Base-by-base conservation (phyloP, 1,140 invertebrate species). In the Philaenus spumarius region DNA sequence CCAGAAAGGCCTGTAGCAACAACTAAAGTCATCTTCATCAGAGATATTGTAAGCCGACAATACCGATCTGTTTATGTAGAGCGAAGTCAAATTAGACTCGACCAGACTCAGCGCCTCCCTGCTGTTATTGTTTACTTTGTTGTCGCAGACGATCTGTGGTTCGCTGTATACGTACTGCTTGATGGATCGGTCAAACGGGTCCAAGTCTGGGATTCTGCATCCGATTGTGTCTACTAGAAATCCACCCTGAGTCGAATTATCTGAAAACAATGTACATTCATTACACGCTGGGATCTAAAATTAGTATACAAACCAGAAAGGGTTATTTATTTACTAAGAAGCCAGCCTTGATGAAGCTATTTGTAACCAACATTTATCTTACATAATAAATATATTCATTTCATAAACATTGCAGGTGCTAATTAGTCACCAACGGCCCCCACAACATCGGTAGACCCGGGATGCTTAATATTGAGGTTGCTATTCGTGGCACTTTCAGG, bases 151-250 rank as follows among this genome's bases (percentile, higher is more conserved):
- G 12, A 67, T 17, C 7, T 47, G 20, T 2, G 20, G n/a, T 14
- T 55, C 57, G 4, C 51, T 54, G 2, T 34, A n/a, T 2, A 65
- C 11, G 34, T 40, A 66, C n/a, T 35, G 35, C 2, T 45, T 34
- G 4, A 68, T 43, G 14, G 46, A 37, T 43, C 71, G 69, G 69
- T 92, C 86, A 47, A 82, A 82, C 0, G 88, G 82, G 62, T 86
- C 80, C 51, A 93, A 76, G 9, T 82, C 80, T 1, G 90, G 88
- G 62, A 94, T 90, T 3, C 82, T 81, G 69, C 92, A 95, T 19
- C 87, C 85, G 6, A 50, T 50, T 15, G 56, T 58, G 56, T 58
- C 23, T 12, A 58, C 46, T 6, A 57, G 43, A 17, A 57, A 57
- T 17, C 46, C 55, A 5, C 2, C 15, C 9, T 53, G 24, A 46